Evolutionary conservation across 2,113 vertebrate species (phyloP).

Genomic region (Lipophrys pholis): DNA sequence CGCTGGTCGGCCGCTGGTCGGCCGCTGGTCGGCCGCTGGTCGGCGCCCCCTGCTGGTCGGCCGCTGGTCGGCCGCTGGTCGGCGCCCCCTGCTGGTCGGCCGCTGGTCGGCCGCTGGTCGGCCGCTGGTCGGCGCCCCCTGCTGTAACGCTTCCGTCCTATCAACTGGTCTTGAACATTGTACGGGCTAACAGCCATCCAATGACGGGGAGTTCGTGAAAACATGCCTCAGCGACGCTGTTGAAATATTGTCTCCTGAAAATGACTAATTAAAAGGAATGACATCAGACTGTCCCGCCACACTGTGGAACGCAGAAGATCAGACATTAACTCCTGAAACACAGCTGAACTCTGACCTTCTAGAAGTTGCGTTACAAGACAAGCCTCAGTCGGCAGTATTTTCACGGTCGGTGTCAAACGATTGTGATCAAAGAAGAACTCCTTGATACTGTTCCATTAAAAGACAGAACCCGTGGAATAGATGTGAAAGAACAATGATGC

Average conservation of each 20-base stretch:
- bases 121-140: too few relatives aligned
- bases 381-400: conserved; percentile 36
- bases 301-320: conserved; percentile 6
- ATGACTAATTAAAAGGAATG: too few relatives aligned
- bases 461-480: conserved; percentile 48
- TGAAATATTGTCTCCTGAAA: too few relatives aligned
- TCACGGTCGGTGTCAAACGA: conserved; percentile 8
- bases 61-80: too few relatives aligned
- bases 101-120: too few relatives aligned
- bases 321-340: conserved; percentile 2
- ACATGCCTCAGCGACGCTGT: too few relatives aligned
- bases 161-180: too few relatives aligned
- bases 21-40: too few relatives aligned
- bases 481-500: conserved; percentile 52
- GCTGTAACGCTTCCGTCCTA: too few relatives aligned
- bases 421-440: conserved; percentile 32
- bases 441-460: conserved; percentile 45
- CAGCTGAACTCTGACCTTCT: conserved; percentile 10
- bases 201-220: not conserved
- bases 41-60: too few relatives aligned
- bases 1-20: too few relatives aligned
- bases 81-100: too few relatives aligned
- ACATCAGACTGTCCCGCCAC: conserved; percentile 12
- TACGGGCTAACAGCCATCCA: conserved; percentile 16
- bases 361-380: conserved; percentile 24